Evolutionary conservation across 2,888 invertebrate genomes (phyloP).

Genomic region (Drosophila falleni): DNA sequence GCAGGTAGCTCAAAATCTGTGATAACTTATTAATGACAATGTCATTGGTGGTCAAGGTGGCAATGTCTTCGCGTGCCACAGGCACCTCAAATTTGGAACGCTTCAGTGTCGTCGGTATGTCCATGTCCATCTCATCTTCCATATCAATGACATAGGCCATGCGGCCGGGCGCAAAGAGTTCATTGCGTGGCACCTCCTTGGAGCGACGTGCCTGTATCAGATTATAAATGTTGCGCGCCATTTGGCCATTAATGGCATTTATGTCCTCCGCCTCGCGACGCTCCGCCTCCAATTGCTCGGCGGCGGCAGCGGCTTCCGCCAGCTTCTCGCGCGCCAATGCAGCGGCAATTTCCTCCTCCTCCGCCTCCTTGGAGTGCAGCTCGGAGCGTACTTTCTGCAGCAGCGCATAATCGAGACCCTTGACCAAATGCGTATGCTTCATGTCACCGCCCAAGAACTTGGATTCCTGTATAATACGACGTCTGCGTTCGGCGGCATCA

Average conservation of each 20-base stretch:
- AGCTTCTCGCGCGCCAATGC: slow-evolving; percentile 84
- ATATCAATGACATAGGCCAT: slow-evolving; percentile 99
- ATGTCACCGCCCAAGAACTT: slow-evolving; percentile 99
- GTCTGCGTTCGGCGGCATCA: slow-evolving; percentile 96
- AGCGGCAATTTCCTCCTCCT: slow-evolving; percentile 93
- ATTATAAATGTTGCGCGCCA: slow-evolving; percentile 90
- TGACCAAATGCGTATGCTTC: slow-evolving; percentile 99
- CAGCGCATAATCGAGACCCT: slow-evolving; percentile 96
- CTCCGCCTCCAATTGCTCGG: slow-evolving; percentile 84
- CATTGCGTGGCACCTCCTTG: slow-evolving; percentile 92
- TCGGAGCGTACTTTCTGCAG: slow-evolving; percentile 97
- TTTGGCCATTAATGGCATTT: slow-evolving; percentile 88
- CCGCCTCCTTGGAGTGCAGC: slow-evolving; percentile 90
- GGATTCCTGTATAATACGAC: slow-evolving; percentile 98
- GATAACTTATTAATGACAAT: slow-evolving; percentile 98
- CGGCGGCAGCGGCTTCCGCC: slow-evolving; percentile 84
- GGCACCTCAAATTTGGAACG: slow-evolving; percentile 97
- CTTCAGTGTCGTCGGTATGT: slow-evolving; percentile 98
- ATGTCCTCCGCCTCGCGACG: slow-evolving; percentile 89
- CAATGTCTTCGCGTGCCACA: slow-evolving; percentile 87
- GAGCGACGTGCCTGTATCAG: slow-evolving; percentile 87
- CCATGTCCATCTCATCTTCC: slow-evolving; percentile 94
- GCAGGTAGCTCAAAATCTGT: slow-evolving; percentile 97
- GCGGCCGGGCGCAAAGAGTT: slow-evolving; percentile 96
- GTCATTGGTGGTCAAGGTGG: slow-evolving; percentile 91